These are phyloP conservation scores for Poecilia picta DNA, from an alignment of 2,797 vertebrate genomes.

Conservation along the genomic window DNA sequence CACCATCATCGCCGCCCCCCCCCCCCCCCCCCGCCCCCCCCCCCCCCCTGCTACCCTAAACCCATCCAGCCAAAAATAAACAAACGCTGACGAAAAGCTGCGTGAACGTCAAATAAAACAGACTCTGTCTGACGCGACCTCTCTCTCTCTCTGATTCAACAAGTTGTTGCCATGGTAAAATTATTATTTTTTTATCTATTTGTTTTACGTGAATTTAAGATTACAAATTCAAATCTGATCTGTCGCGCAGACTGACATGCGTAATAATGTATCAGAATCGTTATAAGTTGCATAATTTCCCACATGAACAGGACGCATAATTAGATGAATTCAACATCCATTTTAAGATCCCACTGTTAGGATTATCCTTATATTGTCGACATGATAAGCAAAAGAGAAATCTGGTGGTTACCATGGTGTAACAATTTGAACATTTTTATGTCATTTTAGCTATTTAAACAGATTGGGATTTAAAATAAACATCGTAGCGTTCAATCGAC, in stretches of 20 bases:
- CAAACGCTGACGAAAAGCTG: conserved; percentile 58
- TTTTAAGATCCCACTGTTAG: neutral
- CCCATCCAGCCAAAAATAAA: conserved; percentile 62
- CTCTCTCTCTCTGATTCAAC: conserved; percentile 38
- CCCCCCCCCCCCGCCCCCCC: neutral
- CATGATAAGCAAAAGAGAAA: neutral
- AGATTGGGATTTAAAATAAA: neutral
- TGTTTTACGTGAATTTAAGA: neutral
- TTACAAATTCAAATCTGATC: neutral
- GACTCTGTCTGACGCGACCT: conserved; percentile 31
- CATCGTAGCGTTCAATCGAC: neutral
- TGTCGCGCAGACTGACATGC: neutral
- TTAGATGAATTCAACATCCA: neutral
- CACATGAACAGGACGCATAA: neutral
- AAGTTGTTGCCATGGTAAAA: conserved; percentile 34
- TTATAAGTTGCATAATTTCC: neutral
- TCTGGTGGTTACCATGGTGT: neutral
- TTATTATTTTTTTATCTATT: neutral
- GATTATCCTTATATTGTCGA: neutral
- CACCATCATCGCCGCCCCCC: conserved; percentile 7
- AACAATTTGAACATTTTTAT: neutral
- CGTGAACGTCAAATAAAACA: conserved; percentile 43
- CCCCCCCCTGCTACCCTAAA: conserved; percentile 16
- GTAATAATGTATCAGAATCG: neutral
- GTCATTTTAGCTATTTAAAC: neutral